Evolutionary conservation across 2,888 invertebrate species (phyloP).

Genomic region (Dynastes tityus): DNA sequence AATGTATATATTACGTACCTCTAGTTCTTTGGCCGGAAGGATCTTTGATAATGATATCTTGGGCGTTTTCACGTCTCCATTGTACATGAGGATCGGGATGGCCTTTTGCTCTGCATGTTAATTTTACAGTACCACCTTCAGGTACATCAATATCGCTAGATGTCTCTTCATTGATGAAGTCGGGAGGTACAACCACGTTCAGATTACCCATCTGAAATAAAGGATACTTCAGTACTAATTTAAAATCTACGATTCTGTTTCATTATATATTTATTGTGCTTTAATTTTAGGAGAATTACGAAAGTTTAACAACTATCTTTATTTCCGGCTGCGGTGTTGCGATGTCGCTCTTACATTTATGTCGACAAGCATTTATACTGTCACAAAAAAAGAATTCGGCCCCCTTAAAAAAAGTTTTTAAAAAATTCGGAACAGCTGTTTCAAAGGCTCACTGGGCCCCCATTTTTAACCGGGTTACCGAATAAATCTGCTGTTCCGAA

Average conservation of each 20-base stretch:
- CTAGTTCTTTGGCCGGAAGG: conserved; percentile 70
- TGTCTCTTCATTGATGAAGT: conserved; percentile 89
- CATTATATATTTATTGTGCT: too few species aligned
- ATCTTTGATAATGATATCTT: conserved; percentile 85
- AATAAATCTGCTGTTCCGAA: too few species aligned
- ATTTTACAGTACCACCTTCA: conserved; percentile 83
- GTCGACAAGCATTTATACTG: too few species aligned
- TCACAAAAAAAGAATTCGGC: too few species aligned
- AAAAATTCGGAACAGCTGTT: too few species aligned
- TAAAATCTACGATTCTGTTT: not conserved
- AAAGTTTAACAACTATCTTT: too few species aligned
- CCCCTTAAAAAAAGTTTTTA: too few species aligned
- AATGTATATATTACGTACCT: conserved; percentile 8
- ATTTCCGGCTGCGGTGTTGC: too few species aligned
- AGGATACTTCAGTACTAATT: conserved; percentile 9
- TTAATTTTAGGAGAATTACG: too few species aligned
- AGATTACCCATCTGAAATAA: conserved; percentile 83
- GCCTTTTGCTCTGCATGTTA: conserved; percentile 83
- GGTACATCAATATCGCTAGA: conserved; percentile 92
- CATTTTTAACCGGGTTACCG: too few species aligned
- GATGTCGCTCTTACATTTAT: too few species aligned
- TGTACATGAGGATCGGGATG: conserved; percentile 85
- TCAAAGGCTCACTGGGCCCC: too few species aligned
- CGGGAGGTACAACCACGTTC: conserved; percentile 93
- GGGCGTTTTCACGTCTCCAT: conserved; percentile 89